Evolutionary conservation across 1,140 invertebrate genomes (phyloP).

Genomic region (Aphelinus certus): DNA sequence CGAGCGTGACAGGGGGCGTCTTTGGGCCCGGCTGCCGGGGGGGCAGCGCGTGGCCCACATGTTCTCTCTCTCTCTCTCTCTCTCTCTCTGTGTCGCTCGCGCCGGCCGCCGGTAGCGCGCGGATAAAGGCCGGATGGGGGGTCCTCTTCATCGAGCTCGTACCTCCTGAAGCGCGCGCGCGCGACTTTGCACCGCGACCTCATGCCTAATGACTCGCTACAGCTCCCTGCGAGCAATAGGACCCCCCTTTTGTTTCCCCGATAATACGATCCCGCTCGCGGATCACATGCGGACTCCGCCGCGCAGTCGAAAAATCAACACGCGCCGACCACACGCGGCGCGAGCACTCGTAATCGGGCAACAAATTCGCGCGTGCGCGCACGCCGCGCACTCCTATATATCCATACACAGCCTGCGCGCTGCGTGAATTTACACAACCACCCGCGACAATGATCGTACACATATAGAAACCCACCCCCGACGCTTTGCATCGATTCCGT

Average conservation of each 20-base stretch:
- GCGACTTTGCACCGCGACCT: neutral
- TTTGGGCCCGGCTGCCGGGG: too few relatives aligned
- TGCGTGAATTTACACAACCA: constrained; percentile 54
- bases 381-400: too few relatives aligned
- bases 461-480: too few relatives aligned
- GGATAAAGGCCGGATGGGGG: constrained; percentile 37
- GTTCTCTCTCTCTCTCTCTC: too few relatives aligned
- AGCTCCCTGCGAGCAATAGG: neutral
- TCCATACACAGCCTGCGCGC: constrained; percentile 48
- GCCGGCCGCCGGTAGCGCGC: neutral
- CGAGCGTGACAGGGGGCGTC: too few relatives aligned
- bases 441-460: too few relatives aligned
- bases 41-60: constrained; percentile 12
- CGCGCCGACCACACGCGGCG: constrained; percentile 54
- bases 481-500: neutral
- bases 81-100: too few relatives aligned
- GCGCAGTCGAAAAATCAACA: constrained; percentile 3
- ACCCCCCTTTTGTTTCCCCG: neutral
- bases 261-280: neutral
- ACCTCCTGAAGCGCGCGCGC: neutral
- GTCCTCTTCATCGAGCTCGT: constrained; percentile 23
- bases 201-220: constrained; percentile 38
- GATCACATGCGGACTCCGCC: too few relatives aligned
- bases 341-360: constrained; percentile 56
- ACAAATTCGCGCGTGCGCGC: constrained; percentile 60